Percentiles rank a stretch among this genome's conserved stretches.
Conservation (phyloP, 1,140 invertebrate genomes). For the Archivesica marissinica region DNA sequence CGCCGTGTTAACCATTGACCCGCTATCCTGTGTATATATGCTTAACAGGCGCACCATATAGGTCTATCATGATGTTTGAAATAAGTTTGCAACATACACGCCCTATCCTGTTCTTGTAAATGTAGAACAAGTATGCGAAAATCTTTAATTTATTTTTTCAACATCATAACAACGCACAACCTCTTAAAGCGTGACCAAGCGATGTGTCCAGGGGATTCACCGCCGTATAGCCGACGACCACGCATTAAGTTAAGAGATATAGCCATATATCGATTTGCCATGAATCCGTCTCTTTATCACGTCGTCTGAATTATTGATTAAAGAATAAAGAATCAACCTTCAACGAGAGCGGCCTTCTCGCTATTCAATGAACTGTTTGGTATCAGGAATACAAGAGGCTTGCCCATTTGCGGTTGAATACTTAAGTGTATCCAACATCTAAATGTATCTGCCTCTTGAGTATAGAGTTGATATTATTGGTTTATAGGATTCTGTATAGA, state of each 20-base stretch:
- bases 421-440: not conserved
- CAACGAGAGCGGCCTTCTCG: not conserved
- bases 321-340: slow-evolving; percentile 33
- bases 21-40: too few relatives aligned
- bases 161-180: too few relatives aligned
- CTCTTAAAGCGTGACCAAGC: not conserved
- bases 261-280: not conserved
- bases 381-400: slow-evolving; percentile 12
- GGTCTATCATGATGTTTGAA: too few relatives aligned
- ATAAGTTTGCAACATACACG: too few relatives aligned
- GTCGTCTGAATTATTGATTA: slow-evolving; percentile 54
- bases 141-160: too few relatives aligned
- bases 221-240: not conserved
- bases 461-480: slow-evolving; percentile 8
- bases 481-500: not conserved
- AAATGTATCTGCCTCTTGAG: not conserved
- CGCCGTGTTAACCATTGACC: too few relatives aligned
- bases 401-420: slow-evolving; percentile 11
- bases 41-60: too few relatives aligned
- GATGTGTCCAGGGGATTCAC: not conserved
- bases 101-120: too few relatives aligned
- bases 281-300: slow-evolving; percentile 24
- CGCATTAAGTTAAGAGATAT: not conserved
- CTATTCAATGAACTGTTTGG: not conserved
- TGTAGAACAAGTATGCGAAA: too few relatives aligned